These are phyloP conservation scores for Corythoichthys intestinalis DNA, from an alignment of 2,113 vertebrate species.

Conservation along the genomic window DNA sequence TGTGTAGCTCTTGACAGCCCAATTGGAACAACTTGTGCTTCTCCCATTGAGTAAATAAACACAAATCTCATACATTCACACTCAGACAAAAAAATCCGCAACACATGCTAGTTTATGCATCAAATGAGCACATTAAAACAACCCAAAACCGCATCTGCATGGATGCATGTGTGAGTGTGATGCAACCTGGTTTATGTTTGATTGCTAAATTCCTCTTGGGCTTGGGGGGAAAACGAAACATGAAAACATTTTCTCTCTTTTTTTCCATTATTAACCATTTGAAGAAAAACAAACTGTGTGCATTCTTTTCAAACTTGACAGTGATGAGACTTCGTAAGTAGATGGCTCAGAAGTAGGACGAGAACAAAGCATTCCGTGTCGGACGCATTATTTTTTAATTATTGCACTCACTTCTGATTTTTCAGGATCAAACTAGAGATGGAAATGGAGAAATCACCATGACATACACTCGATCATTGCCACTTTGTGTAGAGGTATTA, in stretches of 20 bases:
- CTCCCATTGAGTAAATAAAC: neutral
- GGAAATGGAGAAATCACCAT: neutral
- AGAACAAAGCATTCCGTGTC: neutral
- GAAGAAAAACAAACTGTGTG: neutral
- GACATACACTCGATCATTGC: neutral
- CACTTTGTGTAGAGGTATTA: neutral
- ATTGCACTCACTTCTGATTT: slow-evolving; percentile 3
- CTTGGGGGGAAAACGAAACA: neutral
- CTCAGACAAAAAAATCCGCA: neutral
- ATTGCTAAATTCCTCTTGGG: slow-evolving; percentile 8
- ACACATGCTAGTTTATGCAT: neutral
- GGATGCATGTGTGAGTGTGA: neutral
- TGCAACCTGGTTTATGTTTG: slow-evolving; percentile 4
- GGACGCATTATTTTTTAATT: slow-evolving; percentile 8
- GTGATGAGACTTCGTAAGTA: slow-evolving; percentile 23
- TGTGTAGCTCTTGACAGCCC: neutral
- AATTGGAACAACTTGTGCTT: neutral
- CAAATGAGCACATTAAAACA: slow-evolving; percentile 3
- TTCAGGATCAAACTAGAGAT: neutral
- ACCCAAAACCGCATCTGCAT: neutral
- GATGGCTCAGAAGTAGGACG: slow-evolving; percentile 15
- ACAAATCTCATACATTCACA: neutral
- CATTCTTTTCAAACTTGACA: slow-evolving; percentile 11
- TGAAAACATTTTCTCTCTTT: neutral
- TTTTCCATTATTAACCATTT: neutral